Evolutionary conservation across 2,113 vertebrate genomes (phyloP).

Genomic region (Xerus inauris): DNA sequence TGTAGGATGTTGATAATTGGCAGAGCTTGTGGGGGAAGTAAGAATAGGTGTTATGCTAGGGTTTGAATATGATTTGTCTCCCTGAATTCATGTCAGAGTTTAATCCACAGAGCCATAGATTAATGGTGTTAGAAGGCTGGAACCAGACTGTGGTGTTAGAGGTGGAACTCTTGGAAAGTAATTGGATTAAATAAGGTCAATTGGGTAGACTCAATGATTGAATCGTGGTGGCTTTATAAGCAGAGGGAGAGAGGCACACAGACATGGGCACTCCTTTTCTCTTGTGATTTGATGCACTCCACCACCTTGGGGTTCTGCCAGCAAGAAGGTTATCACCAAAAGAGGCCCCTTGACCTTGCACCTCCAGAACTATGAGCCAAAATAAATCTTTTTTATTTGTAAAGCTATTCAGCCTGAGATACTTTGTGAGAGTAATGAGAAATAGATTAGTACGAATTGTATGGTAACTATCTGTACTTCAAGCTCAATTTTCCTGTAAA

Average conservation of each 20-base stretch:
- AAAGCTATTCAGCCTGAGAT: background rate
- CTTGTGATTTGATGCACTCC: background rate
- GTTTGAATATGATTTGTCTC: background rate
- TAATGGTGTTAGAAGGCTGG: too few relatives aligned
- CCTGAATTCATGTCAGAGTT: background rate
- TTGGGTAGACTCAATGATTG: background rate
- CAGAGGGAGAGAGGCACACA: background rate
- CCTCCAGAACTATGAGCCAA: too few relatives aligned
- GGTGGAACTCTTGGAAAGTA: background rate
- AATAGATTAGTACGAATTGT: background rate
- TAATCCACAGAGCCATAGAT: too few relatives aligned
- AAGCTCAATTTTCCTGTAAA: background rate
- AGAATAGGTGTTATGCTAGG: background rate
- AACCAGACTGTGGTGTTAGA: background rate
- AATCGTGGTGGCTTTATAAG: background rate
- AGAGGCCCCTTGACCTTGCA: background rate
- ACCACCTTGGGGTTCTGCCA: background rate
- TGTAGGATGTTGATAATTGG: background rate
- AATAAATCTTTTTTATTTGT: background rate
- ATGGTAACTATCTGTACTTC: background rate
- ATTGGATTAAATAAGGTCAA: background rate
- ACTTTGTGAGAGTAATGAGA: background rate
- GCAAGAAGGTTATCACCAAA: background rate
- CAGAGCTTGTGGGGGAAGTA: background rate
- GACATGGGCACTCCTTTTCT: background rate